These are phyloP conservation scores for Drosophila multiciliata DNA, from an alignment of 2,888 invertebrate genomes.

Conservation along the genomic window DNA sequence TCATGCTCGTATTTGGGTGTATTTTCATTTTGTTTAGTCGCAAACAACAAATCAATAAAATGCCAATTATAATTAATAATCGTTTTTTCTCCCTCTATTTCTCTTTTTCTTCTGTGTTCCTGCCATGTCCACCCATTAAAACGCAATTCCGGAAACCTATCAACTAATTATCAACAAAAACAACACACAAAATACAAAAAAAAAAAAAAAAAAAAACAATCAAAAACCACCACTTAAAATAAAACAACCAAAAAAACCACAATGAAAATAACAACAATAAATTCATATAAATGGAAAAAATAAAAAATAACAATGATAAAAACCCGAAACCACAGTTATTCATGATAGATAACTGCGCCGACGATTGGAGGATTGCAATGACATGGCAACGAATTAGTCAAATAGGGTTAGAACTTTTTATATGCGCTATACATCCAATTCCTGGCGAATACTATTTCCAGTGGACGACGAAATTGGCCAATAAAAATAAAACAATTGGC, in stretches of 20 bases:
- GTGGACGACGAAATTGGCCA: constrained; percentile 98
- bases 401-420: constrained; percentile 95
- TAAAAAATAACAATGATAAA: constrained; percentile 2
- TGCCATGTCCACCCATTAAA: constrained; percentile 15
- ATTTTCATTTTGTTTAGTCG: constrained; percentile 77
- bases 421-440: constrained; percentile 99
- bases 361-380: constrained; percentile 99
- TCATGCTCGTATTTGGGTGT: constrained; percentile 79
- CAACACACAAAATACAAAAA: constrained; percentile 12
- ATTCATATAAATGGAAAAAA: background rate
- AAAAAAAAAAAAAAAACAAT: background rate
- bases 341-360: constrained; percentile 99
- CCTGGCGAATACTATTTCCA: constrained; percentile 98
- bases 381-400: constrained; percentile 98
- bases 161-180: constrained; percentile 37
- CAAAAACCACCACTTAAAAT: constrained; percentile 1
- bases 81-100: constrained; percentile 54
- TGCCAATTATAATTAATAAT: constrained; percentile 80
- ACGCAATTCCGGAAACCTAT: constrained; percentile 18
- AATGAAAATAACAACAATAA: background rate
- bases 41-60: constrained; percentile 78
- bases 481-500: constrained; percentile 90
- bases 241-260: constrained; percentile 1
- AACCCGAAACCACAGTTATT: constrained; percentile 91
- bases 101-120: constrained; percentile 26